These are phyloP conservation scores for Periplaneta americana DNA, from an alignment of 1,140 invertebrate species.

Conservation along the genomic window DNA sequence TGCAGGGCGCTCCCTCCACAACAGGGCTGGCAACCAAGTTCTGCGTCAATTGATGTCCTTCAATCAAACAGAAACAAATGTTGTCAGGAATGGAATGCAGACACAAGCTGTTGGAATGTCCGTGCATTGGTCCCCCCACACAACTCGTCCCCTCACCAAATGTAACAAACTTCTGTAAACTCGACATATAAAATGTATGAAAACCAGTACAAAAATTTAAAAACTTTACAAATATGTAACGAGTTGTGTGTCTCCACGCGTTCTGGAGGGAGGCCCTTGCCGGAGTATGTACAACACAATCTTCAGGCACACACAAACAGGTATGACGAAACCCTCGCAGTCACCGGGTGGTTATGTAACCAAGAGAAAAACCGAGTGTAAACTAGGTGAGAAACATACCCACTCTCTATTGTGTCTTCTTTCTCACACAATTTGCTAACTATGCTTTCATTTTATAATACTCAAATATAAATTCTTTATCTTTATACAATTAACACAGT, in stretches of 20 bases:
- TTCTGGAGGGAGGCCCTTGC: not conserved
- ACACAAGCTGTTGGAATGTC: not conserved
- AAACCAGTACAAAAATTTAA: not conserved
- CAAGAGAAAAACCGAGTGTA: not conserved
- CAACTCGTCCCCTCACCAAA: not conserved
- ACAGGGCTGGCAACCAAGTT: no score
- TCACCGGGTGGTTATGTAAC: not conserved
- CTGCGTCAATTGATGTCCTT: no score
- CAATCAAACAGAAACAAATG: not conserved
- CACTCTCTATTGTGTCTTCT: not conserved
- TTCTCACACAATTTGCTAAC: not conserved
- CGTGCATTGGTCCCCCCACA: not conserved
- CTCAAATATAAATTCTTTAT: not conserved
- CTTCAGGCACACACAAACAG: not conserved
- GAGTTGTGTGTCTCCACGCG: not conserved
- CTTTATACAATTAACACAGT: not conserved
- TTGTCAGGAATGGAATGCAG: not conserved
- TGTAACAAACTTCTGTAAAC: no score
- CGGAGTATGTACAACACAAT: not conserved
- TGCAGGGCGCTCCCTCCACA: not conserved
- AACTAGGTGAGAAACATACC: not conserved
- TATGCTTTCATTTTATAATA: not conserved
- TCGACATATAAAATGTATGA: not conserved
- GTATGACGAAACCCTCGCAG: not conserved
- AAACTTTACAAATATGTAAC: not conserved